These are phyloP conservation scores for Zoanthus solanderi DNA, from an alignment of 92 coral and sea anemone species.

Conservation along the genomic window DNA sequence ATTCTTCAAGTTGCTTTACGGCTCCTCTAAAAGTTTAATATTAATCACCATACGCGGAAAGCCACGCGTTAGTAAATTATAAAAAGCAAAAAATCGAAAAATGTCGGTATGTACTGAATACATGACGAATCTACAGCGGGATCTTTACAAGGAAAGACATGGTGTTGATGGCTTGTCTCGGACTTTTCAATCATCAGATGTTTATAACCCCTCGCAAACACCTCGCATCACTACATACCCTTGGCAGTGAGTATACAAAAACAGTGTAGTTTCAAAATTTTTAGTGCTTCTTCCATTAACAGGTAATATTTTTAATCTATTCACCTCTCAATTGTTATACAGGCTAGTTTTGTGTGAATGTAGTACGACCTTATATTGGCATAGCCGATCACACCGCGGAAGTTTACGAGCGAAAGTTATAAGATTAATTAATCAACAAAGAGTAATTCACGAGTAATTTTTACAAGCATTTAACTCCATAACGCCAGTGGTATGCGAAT, in stretches of 20 bases:
- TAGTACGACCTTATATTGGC: neutral
- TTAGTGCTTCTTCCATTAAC: neutral
- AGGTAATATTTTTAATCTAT: neutral
- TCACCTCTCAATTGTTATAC: neutral
- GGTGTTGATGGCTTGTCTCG: slow-evolving; percentile 75
- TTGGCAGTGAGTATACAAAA: slow-evolving; percentile 66
- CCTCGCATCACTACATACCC: slow-evolving; percentile 82
- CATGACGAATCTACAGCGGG: slow-evolving; percentile 79
- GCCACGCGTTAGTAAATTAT: neutral
- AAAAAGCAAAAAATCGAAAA: neutral
- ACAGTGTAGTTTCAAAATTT: neutral
- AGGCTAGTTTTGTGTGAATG: neutral
- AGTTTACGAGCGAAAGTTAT: no score
- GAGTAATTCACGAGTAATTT: no score
- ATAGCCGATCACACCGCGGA: neutral
- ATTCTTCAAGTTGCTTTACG: slow-evolving; percentile 16
- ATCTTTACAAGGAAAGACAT: slow-evolving; percentile 84
- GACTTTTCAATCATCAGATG: slow-evolving; percentile 80
- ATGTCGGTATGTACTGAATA: slow-evolving; percentile 64
- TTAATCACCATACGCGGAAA: neutral
- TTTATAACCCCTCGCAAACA: slow-evolving; percentile 59
- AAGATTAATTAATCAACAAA: no score
- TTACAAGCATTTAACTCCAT: no score
- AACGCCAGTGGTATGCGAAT: no score
- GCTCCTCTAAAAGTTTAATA: neutral